phyloP scores from a whole-genome alignment of 2,113 vertebrate genomes.

The Odocoileus virginianus region DNA sequence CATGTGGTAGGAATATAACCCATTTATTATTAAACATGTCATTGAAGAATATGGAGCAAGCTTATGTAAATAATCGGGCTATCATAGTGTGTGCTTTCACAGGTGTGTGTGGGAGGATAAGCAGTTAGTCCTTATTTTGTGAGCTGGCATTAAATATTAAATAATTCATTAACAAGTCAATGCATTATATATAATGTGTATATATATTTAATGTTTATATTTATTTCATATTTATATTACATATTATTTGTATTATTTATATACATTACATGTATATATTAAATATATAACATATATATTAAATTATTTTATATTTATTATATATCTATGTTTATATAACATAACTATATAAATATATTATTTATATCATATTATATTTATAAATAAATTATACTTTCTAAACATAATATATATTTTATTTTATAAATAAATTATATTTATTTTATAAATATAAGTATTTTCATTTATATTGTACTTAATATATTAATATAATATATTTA shows the following conservation, averaged over 20 bases:
- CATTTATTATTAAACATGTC: background rate
- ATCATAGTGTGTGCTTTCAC: no score
- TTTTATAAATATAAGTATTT: background rate
- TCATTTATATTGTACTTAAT: background rate
- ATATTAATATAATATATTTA: background rate
- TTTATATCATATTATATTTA: background rate
- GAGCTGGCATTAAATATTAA: background rate
- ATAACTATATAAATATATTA: background rate
- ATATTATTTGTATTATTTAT: background rate
- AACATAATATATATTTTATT: no score
- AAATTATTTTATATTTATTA: background rate
- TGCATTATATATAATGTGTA: background rate
- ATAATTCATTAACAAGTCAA: background rate
- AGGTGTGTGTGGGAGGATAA: background rate
- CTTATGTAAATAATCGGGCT: background rate
- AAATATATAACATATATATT: background rate
- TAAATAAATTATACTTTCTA: background rate
- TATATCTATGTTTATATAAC: background rate
- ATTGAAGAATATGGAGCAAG: background rate
- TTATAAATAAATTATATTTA: no score
- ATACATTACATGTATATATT: background rate
- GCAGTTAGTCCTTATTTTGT: background rate
- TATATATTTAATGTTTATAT: background rate
- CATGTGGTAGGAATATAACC: background rate
- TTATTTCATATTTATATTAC: background rate